phyloP scores from a whole-genome alignment of 1,140 invertebrate genomes.

The Adoxophyes honmai region DNA sequence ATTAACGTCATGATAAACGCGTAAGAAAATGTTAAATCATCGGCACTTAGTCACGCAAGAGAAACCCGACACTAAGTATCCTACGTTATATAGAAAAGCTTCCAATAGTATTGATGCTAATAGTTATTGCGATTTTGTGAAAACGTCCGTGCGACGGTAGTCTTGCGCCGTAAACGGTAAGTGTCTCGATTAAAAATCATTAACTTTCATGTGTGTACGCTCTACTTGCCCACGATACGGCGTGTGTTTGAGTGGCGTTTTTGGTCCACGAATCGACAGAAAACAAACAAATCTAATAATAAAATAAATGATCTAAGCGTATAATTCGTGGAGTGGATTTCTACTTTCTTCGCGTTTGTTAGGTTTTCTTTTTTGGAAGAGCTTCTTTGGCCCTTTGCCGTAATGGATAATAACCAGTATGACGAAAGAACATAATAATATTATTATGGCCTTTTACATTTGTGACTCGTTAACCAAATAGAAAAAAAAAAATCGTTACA shows the following conservation, averaged over 20 bases:
- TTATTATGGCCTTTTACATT: no score
- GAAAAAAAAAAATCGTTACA: no score
- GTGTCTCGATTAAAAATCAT: conserved; percentile 50
- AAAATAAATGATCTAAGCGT: no score
- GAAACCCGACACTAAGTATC: not conserved
- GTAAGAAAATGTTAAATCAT: no score
- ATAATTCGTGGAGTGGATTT: no score
- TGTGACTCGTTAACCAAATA: no score
- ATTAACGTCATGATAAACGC: no score
- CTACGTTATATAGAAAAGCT: not conserved
- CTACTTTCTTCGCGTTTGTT: no score
- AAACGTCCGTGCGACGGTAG: conserved; percentile 22
- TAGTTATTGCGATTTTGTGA: conserved; percentile 8
- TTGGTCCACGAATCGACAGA: not conserved
- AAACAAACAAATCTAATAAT: not conserved
- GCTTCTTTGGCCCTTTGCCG: no score
- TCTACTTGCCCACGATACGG: not conserved
- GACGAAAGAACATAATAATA: no score
- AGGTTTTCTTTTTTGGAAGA: no score
- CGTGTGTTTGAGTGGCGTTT: not conserved
- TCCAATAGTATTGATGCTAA: conserved; percentile 7
- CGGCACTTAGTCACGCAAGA: not conserved
- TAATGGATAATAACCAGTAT: no score
- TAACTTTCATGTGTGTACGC: conserved; percentile 45
- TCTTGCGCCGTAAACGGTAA: conserved; percentile 43